These are phyloP conservation scores for Myotis myotis DNA, from an alignment of 2,797 vertebrate species.

Conservation along the genomic window DNA sequence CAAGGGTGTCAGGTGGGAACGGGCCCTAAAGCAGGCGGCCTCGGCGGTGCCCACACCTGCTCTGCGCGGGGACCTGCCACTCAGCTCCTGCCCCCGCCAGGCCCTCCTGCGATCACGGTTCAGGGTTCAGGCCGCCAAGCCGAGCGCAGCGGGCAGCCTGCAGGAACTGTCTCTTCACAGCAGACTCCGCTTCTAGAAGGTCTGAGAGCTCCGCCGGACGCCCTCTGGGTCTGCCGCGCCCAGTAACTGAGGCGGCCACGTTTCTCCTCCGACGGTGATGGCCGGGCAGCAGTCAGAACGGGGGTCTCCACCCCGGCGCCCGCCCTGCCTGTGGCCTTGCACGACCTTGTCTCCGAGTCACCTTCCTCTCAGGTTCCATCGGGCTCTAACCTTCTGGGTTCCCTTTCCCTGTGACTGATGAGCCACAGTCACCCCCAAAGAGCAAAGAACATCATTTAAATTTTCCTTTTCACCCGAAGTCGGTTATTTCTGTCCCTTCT, in stretches of 20 bases:
- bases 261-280: not conserved
- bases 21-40: not conserved
- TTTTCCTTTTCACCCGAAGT: not conserved
- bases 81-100: not conserved
- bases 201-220: not conserved
- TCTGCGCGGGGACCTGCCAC: fast-evolving
- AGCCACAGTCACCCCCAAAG: not conserved
- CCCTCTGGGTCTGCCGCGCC: not conserved
- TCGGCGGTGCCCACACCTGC: fast-evolving
- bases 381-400: not conserved
- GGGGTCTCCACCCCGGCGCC: no score
- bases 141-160: not conserved
- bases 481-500: not conserved
- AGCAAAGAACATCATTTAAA: not conserved
- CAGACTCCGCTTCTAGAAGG: not conserved
- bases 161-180: not conserved
- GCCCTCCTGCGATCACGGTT: not conserved
- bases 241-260: not conserved
- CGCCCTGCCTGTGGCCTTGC: not conserved
- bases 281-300: no score
- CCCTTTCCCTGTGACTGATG: not conserved
- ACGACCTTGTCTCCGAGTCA: not conserved
- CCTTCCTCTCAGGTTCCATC: not conserved
- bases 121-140: not conserved
- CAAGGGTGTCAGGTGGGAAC: not conserved